Evolutionary conservation across 2,113 vertebrate species (phyloP).

Genomic region (Ibidorhyncha struthersii): DNA sequence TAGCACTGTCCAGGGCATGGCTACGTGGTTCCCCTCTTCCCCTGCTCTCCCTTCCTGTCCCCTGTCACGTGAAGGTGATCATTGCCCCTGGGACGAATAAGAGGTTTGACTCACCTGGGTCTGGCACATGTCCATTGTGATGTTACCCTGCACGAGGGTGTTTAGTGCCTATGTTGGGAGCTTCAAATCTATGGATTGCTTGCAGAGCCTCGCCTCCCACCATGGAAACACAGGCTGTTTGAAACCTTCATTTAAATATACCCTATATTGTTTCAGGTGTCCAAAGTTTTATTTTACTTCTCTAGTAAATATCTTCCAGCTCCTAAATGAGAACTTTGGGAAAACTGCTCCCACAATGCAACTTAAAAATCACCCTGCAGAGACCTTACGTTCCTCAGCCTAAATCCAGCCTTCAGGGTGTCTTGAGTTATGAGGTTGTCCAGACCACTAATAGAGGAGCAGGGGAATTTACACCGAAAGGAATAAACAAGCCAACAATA

Average conservation of each 20-base stretch:
- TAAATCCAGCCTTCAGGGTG: constrained; percentile 47
- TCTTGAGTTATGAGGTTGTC: constrained; percentile 63
- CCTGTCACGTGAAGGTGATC: background rate
- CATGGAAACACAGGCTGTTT: background rate
- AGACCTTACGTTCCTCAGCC: constrained; percentile 5
- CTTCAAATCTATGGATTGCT: background rate
- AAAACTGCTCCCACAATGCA: constrained; percentile 40
- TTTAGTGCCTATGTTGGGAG: background rate
- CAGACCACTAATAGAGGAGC: constrained; percentile 48
- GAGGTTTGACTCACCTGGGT: background rate
- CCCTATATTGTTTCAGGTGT: constrained; percentile 56
- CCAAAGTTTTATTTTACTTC: constrained; percentile 43
- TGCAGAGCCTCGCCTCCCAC: background rate
- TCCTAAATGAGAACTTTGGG: constrained; percentile 11
- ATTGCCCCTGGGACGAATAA: background rate
- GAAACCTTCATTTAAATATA: background rate
- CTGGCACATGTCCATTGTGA: rapidly evolving
- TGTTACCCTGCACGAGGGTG: background rate
- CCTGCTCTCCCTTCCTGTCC: background rate
- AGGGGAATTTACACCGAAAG: constrained; percentile 54
- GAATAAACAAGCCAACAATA: constrained; percentile 67
- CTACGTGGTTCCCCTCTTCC: background rate
- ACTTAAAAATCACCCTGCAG: constrained; percentile 42
- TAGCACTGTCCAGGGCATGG: background rate
- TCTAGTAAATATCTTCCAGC: constrained; percentile 37